Base-by-base conservation (phyloP, 2,888 invertebrate genomes). In the Diarsia rubi region DNA sequence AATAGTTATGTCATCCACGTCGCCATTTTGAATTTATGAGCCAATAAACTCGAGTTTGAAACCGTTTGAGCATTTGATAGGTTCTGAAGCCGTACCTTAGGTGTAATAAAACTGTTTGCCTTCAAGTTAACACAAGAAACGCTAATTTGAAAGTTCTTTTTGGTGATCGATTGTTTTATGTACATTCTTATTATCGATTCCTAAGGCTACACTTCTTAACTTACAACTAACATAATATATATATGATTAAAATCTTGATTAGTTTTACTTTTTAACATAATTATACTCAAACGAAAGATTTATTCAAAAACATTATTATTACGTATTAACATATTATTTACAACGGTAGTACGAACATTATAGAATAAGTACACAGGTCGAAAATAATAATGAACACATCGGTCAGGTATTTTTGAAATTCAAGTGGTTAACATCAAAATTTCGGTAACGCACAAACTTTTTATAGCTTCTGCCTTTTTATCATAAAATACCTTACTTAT, bases 21-120 rank as follows among this genome's bases (percentile, higher is more conserved):
- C 74, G 59, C 66, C 66, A 74, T 81, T 79, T 81, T 64, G 52
- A 81, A 75, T 75, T 84, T 81, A 84, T 72, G 81, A n/a, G 37
- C 24, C 54, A 66, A 72, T 82, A 84, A 82, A 75, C n/a, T 72
- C 42, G 52, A 80, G 68, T 80, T 80, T 66, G 57, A 75, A 44
- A 82, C 24, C 65, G 52, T 80, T 82, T 59, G 65, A 83, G 31
- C 68, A 21, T 69, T 73, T 69, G 60, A 81, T 81, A 78, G 57
- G 83, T 78, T 62, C 66, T 24, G 42, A 52, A 49, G 79, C 59
- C 73, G 78, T 72, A 72, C 42, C 19, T 69, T 64, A 21, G 8
- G 2, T 3, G 80, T 49, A 69, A 70, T 81, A 74, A 83, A 81
- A 81, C 47, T 83, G 83, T 81, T 81, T 83, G 65, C 54, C 65